Evolutionary conservation across 23 tunicate species (phyloP), one percentile per base, ranked within the genome.

Genomic region (Pegea sp.): DNA sequence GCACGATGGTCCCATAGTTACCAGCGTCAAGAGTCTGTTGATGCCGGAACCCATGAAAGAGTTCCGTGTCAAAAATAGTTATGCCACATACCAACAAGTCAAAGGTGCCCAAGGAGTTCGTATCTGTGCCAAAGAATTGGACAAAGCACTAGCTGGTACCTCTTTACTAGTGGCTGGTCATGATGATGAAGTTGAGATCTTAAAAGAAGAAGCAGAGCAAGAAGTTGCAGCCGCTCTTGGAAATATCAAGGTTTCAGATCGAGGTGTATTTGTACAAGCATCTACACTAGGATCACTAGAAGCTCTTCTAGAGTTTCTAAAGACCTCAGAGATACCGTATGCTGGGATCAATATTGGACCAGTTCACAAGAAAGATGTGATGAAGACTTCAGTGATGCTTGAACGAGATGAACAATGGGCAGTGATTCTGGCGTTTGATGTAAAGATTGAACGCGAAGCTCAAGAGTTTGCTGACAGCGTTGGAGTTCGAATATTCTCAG

Each of bases 241-340:
- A 43, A 60, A 67, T 44, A 84, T 84, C 16, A 84, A 84, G 53
- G 59, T 84, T 24, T 65, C 65, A 30, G 96, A 76, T 8, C 78
- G 74, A 19, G 96, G 96, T 26, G 96, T 87, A 4, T 87, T 64
- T 30, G 96, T 87, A 0, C 96, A 87, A 65, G 96, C 96, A 1
- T 87, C 96, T 0, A 87, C 96, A 7, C 61, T 87, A 8, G 96
- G 96, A 23, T 87, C 96, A 0, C 52, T 87, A 24, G 96, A 87
- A 28, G 96, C 96, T 13, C 51, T 87, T 0, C 65, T 87, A 23
- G 88, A 69, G 32, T 87, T 75, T 52, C 53, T 87, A 0, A 75
- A 76, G 54, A 68, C 66, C 22, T 75, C 87, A 3, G 76, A 87
- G 60, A 76, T 87, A 16, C 90, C 96, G 5, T 76, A 76, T 54